These are phyloP conservation scores for Archocentrus centrarchus DNA, from an alignment of 2,113 vertebrate genomes.

Conservation along the genomic window DNA sequence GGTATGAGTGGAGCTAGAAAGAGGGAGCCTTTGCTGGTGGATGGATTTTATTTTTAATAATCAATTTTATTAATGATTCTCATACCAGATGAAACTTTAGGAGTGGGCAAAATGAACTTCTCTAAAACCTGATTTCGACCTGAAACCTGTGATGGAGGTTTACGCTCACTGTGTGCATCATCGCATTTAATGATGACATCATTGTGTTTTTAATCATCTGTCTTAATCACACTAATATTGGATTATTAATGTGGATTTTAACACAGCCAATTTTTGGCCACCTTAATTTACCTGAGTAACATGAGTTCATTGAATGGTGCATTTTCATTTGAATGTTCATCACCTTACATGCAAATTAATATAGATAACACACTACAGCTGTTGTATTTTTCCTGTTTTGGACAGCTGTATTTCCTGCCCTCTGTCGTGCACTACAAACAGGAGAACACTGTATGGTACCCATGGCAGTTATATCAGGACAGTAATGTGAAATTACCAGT, in stretches of 20 bases:
- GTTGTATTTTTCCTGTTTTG: not conserved
- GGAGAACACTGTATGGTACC: not conserved
- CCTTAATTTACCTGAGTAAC: not conserved
- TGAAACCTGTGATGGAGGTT: no score
- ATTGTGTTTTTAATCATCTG: not conserved
- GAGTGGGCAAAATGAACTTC: no score
- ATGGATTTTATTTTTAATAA: no score
- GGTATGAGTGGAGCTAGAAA: not conserved
- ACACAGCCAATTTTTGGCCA: not conserved
- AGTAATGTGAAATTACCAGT: not conserved
- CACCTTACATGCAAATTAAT: not conserved
- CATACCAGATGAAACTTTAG: no score
- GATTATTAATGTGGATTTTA: not conserved
- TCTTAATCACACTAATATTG: not conserved
- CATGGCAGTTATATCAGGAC: not conserved
- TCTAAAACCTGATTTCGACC: no score
- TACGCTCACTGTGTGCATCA: not conserved
- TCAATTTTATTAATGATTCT: no score
- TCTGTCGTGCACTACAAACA: not conserved
- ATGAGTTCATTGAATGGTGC: not conserved
- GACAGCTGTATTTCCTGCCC: not conserved
- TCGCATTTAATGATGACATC: not conserved
- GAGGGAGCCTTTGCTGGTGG: not conserved
- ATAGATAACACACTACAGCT: not conserved
- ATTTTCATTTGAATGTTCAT: not conserved